Conservation (phyloP, 2,888 invertebrate genomes). For the Polietes domitor region DNA sequence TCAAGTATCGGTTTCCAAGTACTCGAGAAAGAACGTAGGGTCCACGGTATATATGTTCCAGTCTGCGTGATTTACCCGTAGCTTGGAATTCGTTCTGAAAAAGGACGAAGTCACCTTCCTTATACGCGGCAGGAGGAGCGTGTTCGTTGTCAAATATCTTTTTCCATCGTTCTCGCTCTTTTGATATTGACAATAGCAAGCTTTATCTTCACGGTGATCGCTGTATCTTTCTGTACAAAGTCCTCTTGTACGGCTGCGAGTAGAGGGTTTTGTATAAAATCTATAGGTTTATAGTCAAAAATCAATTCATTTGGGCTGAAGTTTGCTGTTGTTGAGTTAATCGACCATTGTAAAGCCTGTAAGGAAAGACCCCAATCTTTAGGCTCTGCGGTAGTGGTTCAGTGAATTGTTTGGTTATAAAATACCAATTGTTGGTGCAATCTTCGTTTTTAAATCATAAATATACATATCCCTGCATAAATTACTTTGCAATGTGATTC, state of each 20-base stretch:
- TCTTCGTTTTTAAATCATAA: no score
- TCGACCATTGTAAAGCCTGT: slow-evolving; percentile 46
- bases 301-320: slow-evolving; percentile 48
- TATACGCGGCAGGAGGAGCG: not conserved
- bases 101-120: slow-evolving; percentile 35
- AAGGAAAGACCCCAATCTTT: not conserved
- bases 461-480: no score
- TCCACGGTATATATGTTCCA: slow-evolving; percentile 42
- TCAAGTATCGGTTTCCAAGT: slow-evolving; percentile 54
- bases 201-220: slow-evolving; percentile 4
- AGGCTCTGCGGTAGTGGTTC: slow-evolving; percentile 5
- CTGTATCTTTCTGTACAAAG: not conserved
- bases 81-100: slow-evolving; percentile 51
- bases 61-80: not conserved
- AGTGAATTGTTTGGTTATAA: slow-evolving; percentile 45
- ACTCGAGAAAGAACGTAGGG: slow-evolving; percentile 52
- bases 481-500: no score
- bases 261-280: slow-evolving; percentile 42
- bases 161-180: slow-evolving; percentile 39
- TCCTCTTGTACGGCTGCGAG: slow-evolving; percentile 46
- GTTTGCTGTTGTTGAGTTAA: slow-evolving; percentile 22
- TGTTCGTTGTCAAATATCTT: slow-evolving; percentile 42
- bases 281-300: slow-evolving; percentile 45
- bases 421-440: no score
- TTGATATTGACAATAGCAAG: slow-evolving; percentile 28